phyloP scores from a whole-genome alignment of 2,888 invertebrate species.

The Ichneumon xanthorius region DNA sequence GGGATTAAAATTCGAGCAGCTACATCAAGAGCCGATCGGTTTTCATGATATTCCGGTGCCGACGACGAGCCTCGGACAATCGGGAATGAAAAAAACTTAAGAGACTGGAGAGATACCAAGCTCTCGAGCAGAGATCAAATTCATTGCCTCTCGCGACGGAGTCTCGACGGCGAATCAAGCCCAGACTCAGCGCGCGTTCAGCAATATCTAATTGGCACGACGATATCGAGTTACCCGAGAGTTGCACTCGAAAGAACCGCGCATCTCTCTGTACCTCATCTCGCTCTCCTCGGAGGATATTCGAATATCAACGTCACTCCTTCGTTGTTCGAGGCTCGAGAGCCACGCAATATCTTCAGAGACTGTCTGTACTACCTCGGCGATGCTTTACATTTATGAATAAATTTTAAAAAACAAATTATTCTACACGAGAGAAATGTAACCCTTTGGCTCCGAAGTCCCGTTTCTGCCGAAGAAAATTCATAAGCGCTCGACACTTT shows the following conservation, averaged over 20 bases:
- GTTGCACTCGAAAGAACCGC: slow-evolving; percentile 23
- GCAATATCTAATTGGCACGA: slow-evolving; percentile 63
- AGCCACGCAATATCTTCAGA: slow-evolving; percentile 3
- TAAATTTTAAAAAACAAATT: slow-evolving; percentile 12
- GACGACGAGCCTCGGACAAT: neutral
- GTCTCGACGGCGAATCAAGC: slow-evolving; percentile 7
- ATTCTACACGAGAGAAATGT: neutral
- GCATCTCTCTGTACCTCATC: neutral
- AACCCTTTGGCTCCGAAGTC: too few relatives aligned
- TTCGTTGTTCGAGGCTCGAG: slow-evolving; percentile 1
- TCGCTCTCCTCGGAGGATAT: slow-evolving; percentile 8
- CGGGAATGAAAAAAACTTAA: neutral
- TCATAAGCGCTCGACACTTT: too few relatives aligned
- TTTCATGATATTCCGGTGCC: slow-evolving; percentile 3
- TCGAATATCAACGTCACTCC: slow-evolving; percentile 9
- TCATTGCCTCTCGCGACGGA: slow-evolving; percentile 57
- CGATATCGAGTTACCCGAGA: slow-evolving; percentile 62
- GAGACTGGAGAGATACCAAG: neutral
- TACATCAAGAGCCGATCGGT: neutral
- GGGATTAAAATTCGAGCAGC: neutral
- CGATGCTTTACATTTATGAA: slow-evolving; percentile 10
- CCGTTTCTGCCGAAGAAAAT: too few relatives aligned
- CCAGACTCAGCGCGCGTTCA: slow-evolving; percentile 22
- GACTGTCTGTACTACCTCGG: neutral
- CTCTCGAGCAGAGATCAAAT: slow-evolving; percentile 65